Percentiles rank a stretch among this genome's conserved stretches.
Evolutionary conservation across 2,888 invertebrate species (phyloP).

Genomic region (Choristoneura rosaceana): DNA sequence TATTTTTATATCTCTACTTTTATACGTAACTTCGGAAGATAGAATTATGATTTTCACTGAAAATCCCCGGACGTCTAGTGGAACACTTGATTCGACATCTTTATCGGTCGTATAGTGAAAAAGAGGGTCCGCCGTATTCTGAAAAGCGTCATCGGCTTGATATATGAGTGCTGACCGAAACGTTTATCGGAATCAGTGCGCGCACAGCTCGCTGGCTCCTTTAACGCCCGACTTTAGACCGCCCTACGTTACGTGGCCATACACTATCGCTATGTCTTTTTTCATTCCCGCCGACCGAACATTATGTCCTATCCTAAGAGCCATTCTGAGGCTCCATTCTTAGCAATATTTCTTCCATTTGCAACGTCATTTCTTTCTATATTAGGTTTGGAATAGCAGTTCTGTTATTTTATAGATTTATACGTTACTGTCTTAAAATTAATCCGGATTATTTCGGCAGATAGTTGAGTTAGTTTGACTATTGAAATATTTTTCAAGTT

Average conservation of each 20-base stretch:
- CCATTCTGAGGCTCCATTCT: slow-evolving; percentile 66
- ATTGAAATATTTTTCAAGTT: too few relatives aligned
- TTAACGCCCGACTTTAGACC: slow-evolving; percentile 55
- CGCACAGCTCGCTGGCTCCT: slow-evolving; percentile 65
- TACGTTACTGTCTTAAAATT: too few relatives aligned
- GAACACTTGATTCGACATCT: slow-evolving; percentile 66
- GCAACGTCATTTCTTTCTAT: slow-evolving; percentile 68
- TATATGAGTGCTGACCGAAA: slow-evolving; percentile 75
- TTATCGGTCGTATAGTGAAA: slow-evolving; percentile 65
- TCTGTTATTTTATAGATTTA: slow-evolving; percentile 35
- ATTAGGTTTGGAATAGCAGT: slow-evolving; percentile 51
- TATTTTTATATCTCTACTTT: slow-evolving; percentile 16
- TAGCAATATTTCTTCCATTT: slow-evolving; percentile 72
- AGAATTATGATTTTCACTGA: slow-evolving; percentile 42
- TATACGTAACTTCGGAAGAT: slow-evolving; percentile 34
- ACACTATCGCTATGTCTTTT: slow-evolving; percentile 70
- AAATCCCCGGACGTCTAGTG: slow-evolving; percentile 52
- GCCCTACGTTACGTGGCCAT: slow-evolving; percentile 59
- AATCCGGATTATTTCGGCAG: too few relatives aligned
- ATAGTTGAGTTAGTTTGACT: too few relatives aligned
- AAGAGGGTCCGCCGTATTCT: slow-evolving; percentile 59
- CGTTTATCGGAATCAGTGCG: slow-evolving; percentile 77
- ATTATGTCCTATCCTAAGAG: slow-evolving; percentile 67
- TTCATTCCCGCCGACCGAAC: slow-evolving; percentile 62
- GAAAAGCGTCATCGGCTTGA: slow-evolving; percentile 71